Evolutionary conservation across 1,140 invertebrate species (phyloP).

Genomic region (Scylla paramamosain): DNA sequence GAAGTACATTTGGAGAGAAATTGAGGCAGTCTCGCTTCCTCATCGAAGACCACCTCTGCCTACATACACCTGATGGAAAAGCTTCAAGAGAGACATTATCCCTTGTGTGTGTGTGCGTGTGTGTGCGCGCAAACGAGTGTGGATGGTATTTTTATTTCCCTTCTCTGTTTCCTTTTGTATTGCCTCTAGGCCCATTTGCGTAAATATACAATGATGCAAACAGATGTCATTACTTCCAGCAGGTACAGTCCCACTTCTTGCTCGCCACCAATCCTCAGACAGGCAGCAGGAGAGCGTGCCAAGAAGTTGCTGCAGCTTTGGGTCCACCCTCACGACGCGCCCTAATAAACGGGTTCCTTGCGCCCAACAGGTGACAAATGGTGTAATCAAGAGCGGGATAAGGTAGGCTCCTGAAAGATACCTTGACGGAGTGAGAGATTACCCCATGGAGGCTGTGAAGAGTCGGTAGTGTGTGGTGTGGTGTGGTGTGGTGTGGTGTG

Average conservation of each 20-base stretch:
- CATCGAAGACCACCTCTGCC: no score
- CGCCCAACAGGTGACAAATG: constrained; percentile 18
- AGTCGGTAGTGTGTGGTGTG: not conserved
- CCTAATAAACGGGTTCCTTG: not conserved
- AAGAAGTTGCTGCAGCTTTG: not conserved
- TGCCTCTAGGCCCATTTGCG: not conserved
- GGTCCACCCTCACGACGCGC: not conserved
- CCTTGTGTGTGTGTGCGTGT: not conserved
- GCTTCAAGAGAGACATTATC: no score
- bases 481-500: not conserved
- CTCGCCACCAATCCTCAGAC: not conserved
- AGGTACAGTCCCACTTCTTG: not conserved
- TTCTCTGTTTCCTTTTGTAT: not conserved
- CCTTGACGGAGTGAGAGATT: not conserved
- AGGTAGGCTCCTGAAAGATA: constrained; percentile 2
- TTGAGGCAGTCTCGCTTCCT: no score
- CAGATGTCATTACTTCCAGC: not conserved
- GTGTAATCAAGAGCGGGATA: not conserved
- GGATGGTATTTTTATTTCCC: not conserved
- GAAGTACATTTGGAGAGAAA: not conserved
- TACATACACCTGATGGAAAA: no score
- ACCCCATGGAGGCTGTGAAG: not conserved
- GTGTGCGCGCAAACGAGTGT: not conserved
- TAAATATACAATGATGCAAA: not conserved
- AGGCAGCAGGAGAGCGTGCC: not conserved